Conservation (phyloP, 1,140 invertebrate genomes). For the Heliothis virescens region DNA sequence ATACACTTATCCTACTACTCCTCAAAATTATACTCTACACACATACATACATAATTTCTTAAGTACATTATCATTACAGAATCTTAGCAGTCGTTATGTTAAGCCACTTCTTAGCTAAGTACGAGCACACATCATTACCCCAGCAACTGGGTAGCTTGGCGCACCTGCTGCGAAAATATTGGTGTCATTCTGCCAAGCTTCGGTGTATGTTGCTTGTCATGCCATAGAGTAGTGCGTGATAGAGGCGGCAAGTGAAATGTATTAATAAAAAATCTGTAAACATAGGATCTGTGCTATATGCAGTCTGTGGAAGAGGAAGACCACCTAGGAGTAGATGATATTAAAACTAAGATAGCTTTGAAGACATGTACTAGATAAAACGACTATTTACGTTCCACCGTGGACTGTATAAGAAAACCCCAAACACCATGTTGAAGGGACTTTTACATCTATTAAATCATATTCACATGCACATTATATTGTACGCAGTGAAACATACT, state of each 20-base stretch:
- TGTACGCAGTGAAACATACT: neutral
- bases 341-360: no score
- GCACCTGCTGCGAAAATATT: slow-evolving; percentile 26
- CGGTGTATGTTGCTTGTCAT: slow-evolving; percentile 12
- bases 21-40: neutral
- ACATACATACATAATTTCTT: slow-evolving; percentile 5
- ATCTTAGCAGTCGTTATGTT: neutral
- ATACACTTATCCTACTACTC: no score
- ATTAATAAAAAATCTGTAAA: no score
- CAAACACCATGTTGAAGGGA: no score
- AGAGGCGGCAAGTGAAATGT: neutral
- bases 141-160: neutral
- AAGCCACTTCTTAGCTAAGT: neutral
- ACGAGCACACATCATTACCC: slow-evolving; percentile 9
- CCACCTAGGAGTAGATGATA: neutral
- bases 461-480: no score
- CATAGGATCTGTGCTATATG: neutral
- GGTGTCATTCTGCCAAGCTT: slow-evolving; percentile 13
- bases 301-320: neutral
- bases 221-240: neutral
- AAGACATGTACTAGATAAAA: no score
- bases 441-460: no score
- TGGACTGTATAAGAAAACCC: no score
- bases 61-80: neutral
- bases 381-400: no score